phyloP scores from a whole-genome alignment of 1,140 invertebrate species.

The Chelonus insularis region DNA sequence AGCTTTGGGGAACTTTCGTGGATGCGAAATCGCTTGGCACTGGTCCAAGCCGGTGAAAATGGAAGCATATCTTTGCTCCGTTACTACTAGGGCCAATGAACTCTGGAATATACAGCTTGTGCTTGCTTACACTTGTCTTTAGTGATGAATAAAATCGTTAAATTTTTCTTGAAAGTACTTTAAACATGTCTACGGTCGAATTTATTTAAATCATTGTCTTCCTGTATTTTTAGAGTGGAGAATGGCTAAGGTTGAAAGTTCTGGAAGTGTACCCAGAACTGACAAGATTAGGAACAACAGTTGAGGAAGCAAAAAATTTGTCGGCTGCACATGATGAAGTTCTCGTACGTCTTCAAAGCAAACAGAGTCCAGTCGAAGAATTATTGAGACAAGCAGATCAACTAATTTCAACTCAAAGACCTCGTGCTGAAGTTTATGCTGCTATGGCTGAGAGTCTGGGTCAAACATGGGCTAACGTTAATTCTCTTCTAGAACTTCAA shows the following conservation, averaged over 20 bases:
- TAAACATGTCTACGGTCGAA: too few species aligned
- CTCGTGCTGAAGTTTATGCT: constrained; percentile 79
- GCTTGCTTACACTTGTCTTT: neutral
- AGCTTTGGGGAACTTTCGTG: constrained; percentile 24
- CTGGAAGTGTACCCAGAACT: constrained; percentile 84
- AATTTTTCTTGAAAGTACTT: too few species aligned
- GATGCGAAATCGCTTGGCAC: constrained; percentile 43
- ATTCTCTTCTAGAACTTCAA: constrained; percentile 76
- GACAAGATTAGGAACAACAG: constrained; percentile 76
- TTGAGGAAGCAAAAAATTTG: constrained; percentile 76
- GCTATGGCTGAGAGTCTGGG: constrained; percentile 90
- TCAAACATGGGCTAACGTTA: constrained; percentile 86
- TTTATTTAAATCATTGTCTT: neutral
- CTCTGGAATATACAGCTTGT: constrained; percentile 18
- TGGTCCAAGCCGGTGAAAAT: constrained; percentile 54
- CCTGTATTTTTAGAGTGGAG: constrained; percentile 71
- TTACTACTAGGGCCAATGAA: constrained; percentile 41
- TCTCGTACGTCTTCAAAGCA: constrained; percentile 76
- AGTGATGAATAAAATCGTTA: too few species aligned
- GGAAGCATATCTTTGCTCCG: constrained; percentile 50
- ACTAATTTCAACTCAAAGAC: constrained; percentile 76
- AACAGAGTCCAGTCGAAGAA: constrained; percentile 90
- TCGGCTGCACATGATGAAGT: constrained; percentile 82
- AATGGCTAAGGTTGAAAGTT: constrained; percentile 83
- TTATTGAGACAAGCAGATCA: constrained; percentile 84